A percentile compares a stretch with the other conserved stretches of the same genome.
Evolutionary conservation across 2,797 vertebrate genomes (phyloP).

Genomic region (Myotis findleyi): DNA sequence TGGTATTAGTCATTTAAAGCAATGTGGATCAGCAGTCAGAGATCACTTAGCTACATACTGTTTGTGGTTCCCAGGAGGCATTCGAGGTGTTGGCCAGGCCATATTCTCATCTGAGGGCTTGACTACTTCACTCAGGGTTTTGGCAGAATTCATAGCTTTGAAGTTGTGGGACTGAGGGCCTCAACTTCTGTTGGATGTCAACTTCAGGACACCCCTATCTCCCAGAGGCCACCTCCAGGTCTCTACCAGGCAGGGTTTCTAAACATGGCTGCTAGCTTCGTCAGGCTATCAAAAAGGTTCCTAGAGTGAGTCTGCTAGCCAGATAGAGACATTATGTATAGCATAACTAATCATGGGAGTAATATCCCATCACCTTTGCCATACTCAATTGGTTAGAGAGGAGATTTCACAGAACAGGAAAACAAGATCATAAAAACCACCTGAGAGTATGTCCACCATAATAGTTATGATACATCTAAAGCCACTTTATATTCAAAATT

Average conservation of each 20-base stretch:
- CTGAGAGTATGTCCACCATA: background rate
- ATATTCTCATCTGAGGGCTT: background rate
- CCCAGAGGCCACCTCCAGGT: background rate
- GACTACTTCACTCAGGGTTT: background rate
- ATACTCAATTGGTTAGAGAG: background rate
- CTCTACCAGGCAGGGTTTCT: background rate
- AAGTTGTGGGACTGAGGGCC: background rate
- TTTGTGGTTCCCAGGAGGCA: background rate
- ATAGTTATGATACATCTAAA: background rate
- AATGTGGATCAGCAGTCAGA: background rate
- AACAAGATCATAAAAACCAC: background rate
- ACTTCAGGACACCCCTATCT: background rate
- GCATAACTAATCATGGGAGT: background rate
- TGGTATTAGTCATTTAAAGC: too few relatives aligned
- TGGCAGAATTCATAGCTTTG: background rate
- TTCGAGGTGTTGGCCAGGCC: fast-evolving
- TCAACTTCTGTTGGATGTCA: background rate
- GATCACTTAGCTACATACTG: background rate
- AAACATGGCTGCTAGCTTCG: background rate
- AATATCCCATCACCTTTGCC: background rate
- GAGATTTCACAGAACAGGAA: background rate
- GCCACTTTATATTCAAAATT: background rate
- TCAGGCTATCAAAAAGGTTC: background rate
- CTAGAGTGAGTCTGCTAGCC: background rate
- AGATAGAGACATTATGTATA: background rate